Evolutionary conservation across 37 sponge, comb jelly and placozoan genomes (phyloP), one percentile per base, ranked within the genome.

Genomic region (Halisarca cf. caerulea): DNA sequence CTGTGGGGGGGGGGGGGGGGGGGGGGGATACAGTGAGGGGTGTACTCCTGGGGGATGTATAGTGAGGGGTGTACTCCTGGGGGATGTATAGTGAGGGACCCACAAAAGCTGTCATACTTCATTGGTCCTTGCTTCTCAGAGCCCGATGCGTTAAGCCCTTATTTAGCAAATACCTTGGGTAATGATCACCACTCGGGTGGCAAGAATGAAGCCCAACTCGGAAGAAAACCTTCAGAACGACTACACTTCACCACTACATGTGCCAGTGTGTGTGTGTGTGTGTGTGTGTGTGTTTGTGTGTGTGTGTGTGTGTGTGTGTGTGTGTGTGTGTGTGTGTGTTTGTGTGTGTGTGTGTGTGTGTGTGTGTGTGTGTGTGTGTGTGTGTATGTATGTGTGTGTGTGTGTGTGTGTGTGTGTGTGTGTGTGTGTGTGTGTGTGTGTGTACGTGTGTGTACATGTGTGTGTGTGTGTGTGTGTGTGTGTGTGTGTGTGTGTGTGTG

Each of bases 201-300:
- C n/a, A n/a, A n/a, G n/a, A n/a, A n/a, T n/a, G n/a, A n/a, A n/a
- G n/a, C n/a, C n/a, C n/a, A n/a, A n/a, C n/a, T n/a, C n/a, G n/a
- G n/a, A n/a, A n/a, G n/a, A n/a, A n/a, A n/a, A n/a, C n/a, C n/a
- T n/a, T n/a, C n/a, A n/a, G n/a, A n/a, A n/a, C n/a, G n/a, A n/a
- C n/a, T n/a, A n/a, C 62, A 5, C 62, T 2, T 60, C 28, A 5
- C 27, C 5, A 7, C 34, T 2, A 9, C 14, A 53, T 51, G 79
- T 79, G 79, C 40, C 45, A 41, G 47, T 77, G 78, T 77, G 45
- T 77, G 78, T 77, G 78, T 77, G 78, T 42, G 24, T 77, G 45
- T 79, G 79, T 79, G 79, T 79, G 79, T 79, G 79, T 79, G 57
- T 79, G 45, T 79, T 5, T 79, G 79, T 79, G 57, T 79, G 79